phyloP scores from a whole-genome alignment of 92 coral and sea anemone genomes.

The Heliopora coerulea region DNA sequence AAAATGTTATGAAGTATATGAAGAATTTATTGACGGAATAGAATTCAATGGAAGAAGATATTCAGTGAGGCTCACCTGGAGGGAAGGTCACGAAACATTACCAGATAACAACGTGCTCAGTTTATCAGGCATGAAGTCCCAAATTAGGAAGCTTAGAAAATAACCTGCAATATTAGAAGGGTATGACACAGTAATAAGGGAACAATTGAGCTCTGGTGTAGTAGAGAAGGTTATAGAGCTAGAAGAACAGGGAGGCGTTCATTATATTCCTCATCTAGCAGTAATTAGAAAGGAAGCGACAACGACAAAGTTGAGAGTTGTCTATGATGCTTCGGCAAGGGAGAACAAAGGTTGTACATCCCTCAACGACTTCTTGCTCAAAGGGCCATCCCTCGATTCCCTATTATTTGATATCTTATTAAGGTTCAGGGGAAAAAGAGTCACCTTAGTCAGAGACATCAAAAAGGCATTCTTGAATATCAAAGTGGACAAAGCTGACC shows the following conservation, averaged over 20 bases:
- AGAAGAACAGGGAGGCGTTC: constrained; percentile 16
- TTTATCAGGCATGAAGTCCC: no score
- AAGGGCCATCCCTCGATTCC: no score
- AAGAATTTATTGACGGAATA: constrained; percentile 29
- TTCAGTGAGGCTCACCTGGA: constrained; percentile 38
- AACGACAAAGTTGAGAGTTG: constrained; percentile 26
- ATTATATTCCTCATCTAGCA: constrained; percentile 29
- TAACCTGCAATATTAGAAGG: constrained; percentile 6
- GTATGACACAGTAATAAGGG: constrained; percentile 18
- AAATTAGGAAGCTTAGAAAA: no score
- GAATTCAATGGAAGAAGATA: constrained; percentile 36
- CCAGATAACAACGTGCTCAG: constrained; percentile 35
- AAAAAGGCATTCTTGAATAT: no score
- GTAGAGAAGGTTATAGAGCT: constrained; percentile 43
- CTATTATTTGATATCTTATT: not conserved
- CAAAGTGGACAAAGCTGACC: no score
- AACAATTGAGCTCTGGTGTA: constrained; percentile 23
- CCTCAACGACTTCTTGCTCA: no score
- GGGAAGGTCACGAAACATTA: constrained; percentile 26
- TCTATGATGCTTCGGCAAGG: constrained; percentile 23
- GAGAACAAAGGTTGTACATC: no score
- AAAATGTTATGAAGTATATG: constrained; percentile 41
- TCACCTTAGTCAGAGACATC: no score
- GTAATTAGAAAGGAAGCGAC: constrained; percentile 19
- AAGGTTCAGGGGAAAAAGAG: not conserved